Evolutionary conservation across 2,888 invertebrate species (phyloP), one percentile per base, ranked within the genome.

Genomic region (Emmelina monodactyla): DNA sequence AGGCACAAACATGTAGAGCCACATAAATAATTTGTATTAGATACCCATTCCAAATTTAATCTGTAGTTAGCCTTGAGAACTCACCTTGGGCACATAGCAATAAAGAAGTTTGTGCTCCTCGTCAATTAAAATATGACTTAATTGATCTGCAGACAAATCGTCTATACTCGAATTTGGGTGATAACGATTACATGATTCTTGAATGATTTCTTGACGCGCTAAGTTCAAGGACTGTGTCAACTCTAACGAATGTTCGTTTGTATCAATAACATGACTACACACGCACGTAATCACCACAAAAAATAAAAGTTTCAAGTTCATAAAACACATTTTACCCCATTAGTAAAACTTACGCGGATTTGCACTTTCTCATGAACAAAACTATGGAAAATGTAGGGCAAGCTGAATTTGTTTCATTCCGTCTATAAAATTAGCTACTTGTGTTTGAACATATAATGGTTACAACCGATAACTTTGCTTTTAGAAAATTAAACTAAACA

Each of bases 71-170:
- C 29, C 29, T 29, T 29, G 29, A 9, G 19, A 42, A 53, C 80
- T 81, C 81, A 92, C 92, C 86, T 96, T 96, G 39, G 96, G 95
- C 43, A 96, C 93, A 66, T 94, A 94, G 61, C 96, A 96, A 58
- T 95, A 96, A 10, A 96, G 76, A 11, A 95, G 79, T 61, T 89
- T 89, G 55, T 93, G 91, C 39, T 85, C 83, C 50, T 91, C 89
- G 61, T 95, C 92, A 13, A 95, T 88, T 42, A 94, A 76, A 62
- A 94, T 85, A 56, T 94, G 93, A 53, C 89, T 86, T 53, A 92
- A 82, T 47, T 86, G 83, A 37, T 76, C 79, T 10, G 82, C 72
- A 16, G 72, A 69, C 30, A 85, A 53, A 40, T 83, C 68, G 40
- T 80, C 69, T n/a, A 83, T 38, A 5, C 55, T 55, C 22, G 61